A percentile compares a stretch with the other conserved stretches of the same genome.
Conservation (phyloP, 2,888 invertebrate genomes). For the Apamea monoglypha region DNA sequence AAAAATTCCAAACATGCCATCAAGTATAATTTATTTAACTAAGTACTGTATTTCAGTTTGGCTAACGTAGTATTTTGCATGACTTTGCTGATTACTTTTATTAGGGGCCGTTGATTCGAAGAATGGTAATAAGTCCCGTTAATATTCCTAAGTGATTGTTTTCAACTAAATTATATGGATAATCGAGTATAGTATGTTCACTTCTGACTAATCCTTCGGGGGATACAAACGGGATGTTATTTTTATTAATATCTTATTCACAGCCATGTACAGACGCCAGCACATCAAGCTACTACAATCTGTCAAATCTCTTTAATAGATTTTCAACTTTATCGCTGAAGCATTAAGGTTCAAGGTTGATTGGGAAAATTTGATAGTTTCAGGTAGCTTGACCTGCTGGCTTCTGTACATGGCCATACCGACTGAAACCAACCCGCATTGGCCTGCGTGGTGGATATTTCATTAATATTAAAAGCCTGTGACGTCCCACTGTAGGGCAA, state of each 20-base stretch:
- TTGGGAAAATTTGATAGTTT: too few species aligned
- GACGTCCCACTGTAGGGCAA: too few species aligned
- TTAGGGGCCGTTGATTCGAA: background rate
- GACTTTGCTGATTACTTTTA: background rate
- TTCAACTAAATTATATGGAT: background rate
- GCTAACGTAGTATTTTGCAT: background rate
- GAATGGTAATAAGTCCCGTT: background rate
- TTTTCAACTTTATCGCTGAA: too few species aligned
- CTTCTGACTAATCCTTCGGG: too few species aligned
- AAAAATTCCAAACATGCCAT: conserved; percentile 34
- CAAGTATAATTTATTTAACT: conserved; percentile 17
- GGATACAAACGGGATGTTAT: background rate
- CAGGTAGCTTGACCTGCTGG: too few species aligned
- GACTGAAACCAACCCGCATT: background rate
- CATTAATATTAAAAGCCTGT: too few species aligned
- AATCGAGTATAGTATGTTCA: background rate
- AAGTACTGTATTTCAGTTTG: conserved; percentile 17
- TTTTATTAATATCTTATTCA: background rate
- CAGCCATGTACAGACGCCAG: background rate
- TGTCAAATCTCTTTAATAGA: too few species aligned
- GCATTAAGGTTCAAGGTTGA: too few species aligned
- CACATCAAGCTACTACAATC: too few species aligned
- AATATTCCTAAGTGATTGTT: background rate
- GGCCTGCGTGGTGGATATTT: background rate
- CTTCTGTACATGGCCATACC: too few species aligned